A percentile compares a stretch with the other conserved stretches of the same genome.
These are phyloP conservation scores for Creontiades dilutus DNA, from an alignment of 2,888 invertebrate genomes.

Conservation along the genomic window DNA sequence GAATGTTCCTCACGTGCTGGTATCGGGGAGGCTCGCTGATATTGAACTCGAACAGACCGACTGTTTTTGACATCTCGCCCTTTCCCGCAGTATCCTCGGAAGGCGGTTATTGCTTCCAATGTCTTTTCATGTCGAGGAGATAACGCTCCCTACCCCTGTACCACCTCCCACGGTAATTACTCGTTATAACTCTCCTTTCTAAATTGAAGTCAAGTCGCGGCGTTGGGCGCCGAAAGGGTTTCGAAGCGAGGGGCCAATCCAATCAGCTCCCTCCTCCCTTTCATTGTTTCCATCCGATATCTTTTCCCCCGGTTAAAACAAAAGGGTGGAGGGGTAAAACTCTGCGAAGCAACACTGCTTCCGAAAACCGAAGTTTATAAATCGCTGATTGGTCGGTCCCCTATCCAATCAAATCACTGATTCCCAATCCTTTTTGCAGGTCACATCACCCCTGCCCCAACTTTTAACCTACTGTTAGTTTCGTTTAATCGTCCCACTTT, in stretches of 20 bases:
- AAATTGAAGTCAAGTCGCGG: constrained; percentile 44
- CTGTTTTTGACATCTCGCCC: not conserved
- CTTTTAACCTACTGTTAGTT: too few relatives aligned
- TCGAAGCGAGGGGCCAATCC: constrained; percentile 10
- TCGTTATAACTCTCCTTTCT: constrained; percentile 36
- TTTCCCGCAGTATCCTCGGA: not conserved
- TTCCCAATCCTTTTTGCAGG: not conserved
- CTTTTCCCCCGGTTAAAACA: constrained; percentile 8
- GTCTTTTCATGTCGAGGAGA: constrained; percentile 46
- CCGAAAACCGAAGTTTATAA: constrained; percentile 9
- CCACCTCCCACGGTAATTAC: not conserved
- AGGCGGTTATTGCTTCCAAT: constrained; percentile 48
- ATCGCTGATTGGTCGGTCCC: not conserved
- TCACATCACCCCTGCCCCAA: not conserved
- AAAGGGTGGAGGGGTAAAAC: constrained; percentile 2
- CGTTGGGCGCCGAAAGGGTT: constrained; percentile 5
- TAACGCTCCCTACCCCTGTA: not conserved
- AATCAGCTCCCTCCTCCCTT: not conserved
- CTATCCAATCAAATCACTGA: constrained; percentile 10
- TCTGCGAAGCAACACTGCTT: constrained; percentile 36
- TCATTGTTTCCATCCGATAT: constrained; percentile 45
- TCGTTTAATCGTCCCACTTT: too few relatives aligned
- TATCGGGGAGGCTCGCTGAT: too few relatives aligned
- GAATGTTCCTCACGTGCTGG: too few relatives aligned
- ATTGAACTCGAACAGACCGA: not conserved